Conservation (phyloP, 2,888 invertebrate species). For the Andrena hattorfiana region DNA sequence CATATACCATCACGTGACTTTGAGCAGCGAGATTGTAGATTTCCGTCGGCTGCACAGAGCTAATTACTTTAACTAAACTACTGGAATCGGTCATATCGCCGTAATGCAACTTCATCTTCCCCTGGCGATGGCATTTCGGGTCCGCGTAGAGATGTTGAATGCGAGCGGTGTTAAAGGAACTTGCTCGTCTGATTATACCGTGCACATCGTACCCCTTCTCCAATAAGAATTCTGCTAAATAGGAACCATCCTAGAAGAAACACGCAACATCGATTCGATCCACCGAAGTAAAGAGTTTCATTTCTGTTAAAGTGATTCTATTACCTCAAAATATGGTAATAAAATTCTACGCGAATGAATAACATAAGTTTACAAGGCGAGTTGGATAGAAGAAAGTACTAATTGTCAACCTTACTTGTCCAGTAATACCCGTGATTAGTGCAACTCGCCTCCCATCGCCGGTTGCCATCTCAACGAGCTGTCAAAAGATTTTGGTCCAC, state of each 20-base stretch:
- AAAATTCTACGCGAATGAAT: background rate
- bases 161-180: conserved; percentile 98
- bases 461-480: conserved; percentile 71
- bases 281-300: background rate
- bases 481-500: background rate
- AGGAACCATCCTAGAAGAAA: conserved; percentile 96
- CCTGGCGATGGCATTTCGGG: conserved; percentile 94
- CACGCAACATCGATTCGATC: conserved; percentile 13
- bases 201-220: conserved; percentile 98
- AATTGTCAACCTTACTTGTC: conserved; percentile 90
- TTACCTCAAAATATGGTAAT: background rate
- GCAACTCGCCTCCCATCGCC: conserved; percentile 89
- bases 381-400: background rate
- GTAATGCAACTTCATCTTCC: conserved; percentile 97
- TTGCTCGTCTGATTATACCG: conserved; percentile 97
- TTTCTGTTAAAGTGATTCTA: background rate
- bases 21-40: conserved; percentile 99
- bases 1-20: conserved; percentile 97
- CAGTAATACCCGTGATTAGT: conserved; percentile 98
- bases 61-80: conserved; percentile 95
- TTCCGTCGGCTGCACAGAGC: conserved; percentile 93
- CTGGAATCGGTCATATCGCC: conserved; percentile 99
- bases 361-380: background rate
- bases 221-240: conserved; percentile 96
- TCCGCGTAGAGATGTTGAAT: conserved; percentile 98